Base-by-base conservation (phyloP, 2,888 invertebrate genomes). In the Thereva nobilitata region DNA sequence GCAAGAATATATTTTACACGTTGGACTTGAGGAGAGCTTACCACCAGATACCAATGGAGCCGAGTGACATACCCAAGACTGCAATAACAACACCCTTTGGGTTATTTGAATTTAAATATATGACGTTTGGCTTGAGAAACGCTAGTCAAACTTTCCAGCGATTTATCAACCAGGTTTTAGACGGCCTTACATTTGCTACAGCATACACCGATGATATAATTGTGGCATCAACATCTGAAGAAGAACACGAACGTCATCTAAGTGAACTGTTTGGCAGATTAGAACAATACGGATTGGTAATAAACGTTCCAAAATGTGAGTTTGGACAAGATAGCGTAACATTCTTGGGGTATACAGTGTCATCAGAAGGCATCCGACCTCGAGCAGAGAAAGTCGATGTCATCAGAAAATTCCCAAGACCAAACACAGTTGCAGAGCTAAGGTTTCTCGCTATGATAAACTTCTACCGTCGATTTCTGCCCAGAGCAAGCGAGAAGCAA, bases 41-140 rank as follows among this genome's bases (percentile, higher is more conserved):
- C 12, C 68, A 72, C 10, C 71, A 72, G 45, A 57, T 72, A 0
- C 70, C 72, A 1, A 66, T 71, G 0, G 64, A 56, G 2, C 38
- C 63, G 5, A 10, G 12, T 0, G 70, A 71, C 45, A 45, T 71
- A 7, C 64, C 68, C 0, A 70, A 71, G 9, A 71, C 71, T 0
- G 71, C 71, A 1, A 76, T 79, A 5, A 75, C 71, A 3, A 78
- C 79, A 1, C 76, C 78, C 0, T 78, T 77, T 64, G 78, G 77
- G 0, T 64, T 79, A 0, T 79, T 73, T 64, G 78, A 78, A 34
- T 50, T 50, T 50, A 50, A 50, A 50, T 50, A 6, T 12, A 50
- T 50, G 50, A 50, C 50, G 4, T 50, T 5, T 50, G 50, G 50
- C 4, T 9, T 50, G 4, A 34, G 50, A 23, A 50, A 50, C 35